Percentiles rank a stretch among this genome's conserved stretches.
Evolutionary conservation across 2,888 invertebrate species (phyloP).

Genomic region (Drosophila nigricruria): DNA sequence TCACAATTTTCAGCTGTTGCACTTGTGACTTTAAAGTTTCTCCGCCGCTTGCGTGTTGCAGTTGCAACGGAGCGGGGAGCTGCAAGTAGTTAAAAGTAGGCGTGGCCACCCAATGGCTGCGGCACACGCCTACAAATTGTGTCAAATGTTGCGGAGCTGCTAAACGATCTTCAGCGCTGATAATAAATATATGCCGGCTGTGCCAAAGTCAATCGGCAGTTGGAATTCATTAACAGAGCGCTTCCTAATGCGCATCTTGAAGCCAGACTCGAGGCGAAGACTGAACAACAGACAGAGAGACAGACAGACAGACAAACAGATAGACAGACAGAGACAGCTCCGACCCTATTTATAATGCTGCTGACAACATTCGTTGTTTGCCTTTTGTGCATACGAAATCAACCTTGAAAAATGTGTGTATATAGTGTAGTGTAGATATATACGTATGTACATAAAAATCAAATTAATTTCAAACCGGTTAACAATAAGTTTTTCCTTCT

Average conservation of each 20-base stretch:
- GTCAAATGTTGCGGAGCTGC: conserved; percentile 39
- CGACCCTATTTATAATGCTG: conserved; percentile 48
- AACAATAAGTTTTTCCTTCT: conserved; percentile 20
- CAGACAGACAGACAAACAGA: neutral
- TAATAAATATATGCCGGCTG: conserved; percentile 39
- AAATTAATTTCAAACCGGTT: conserved; percentile 72
- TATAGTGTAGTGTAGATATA: conserved; percentile 30
- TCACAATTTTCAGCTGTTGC: conserved; percentile 9
- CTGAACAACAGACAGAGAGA: neutral
- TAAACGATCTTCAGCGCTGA: conserved; percentile 28
- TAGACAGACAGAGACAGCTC: neutral
- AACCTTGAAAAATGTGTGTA: conserved; percentile 62
- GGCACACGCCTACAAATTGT: conserved; percentile 65
- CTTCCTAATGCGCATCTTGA: conserved; percentile 26
- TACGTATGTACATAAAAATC: conserved; percentile 22
- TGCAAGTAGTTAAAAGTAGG: conserved; percentile 10
- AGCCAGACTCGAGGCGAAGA: neutral
- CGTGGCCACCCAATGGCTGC: conserved; percentile 8
- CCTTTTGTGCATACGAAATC: conserved; percentile 55
- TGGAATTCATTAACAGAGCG: conserved; percentile 33
- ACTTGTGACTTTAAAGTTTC: conserved; percentile 54
- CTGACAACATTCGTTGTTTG: conserved; percentile 41
- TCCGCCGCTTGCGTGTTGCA: conserved; percentile 54
- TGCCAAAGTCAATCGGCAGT: conserved; percentile 28
- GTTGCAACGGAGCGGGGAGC: neutral